Conservation (phyloP, 2,888 invertebrate genomes). For the Agonopterix heracliana region DNA sequence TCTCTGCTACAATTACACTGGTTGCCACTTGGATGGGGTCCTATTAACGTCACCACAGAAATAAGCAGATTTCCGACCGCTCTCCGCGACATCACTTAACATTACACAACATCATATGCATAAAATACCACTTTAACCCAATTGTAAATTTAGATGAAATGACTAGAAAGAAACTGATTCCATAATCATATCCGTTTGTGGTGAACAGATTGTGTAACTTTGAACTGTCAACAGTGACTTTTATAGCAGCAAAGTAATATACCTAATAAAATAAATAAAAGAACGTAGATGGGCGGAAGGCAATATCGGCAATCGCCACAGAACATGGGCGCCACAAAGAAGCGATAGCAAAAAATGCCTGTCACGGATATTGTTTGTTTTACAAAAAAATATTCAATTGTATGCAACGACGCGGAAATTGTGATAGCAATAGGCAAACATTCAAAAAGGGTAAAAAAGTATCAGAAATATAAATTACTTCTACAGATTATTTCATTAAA, state of each 20-base stretch:
- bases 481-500: too few species aligned
- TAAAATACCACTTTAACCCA: neutral
- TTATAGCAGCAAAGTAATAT: conserved; percentile 1
- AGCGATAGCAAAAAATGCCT: conserved; percentile 27
- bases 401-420: conserved; percentile 36
- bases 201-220: neutral
- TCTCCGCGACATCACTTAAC: neutral
- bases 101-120: neutral
- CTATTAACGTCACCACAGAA: neutral
- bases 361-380: conserved; percentile 37
- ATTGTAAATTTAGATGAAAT: neutral
- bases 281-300: conserved; percentile 17
- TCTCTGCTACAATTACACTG: conserved; percentile 18
- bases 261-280: conserved; percentile 19
- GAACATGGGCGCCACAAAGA: conserved; percentile 34
- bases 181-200: conserved; percentile 1
- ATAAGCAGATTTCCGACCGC: neutral
- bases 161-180: conserved; percentile 2
- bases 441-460: too few species aligned
- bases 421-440: conserved; percentile 10
- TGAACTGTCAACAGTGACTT: conserved; percentile 1
- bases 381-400: conserved; percentile 29
- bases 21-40: neutral
- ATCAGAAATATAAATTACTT: too few species aligned
- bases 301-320: conserved; percentile 37